A percentile compares a stretch with the other conserved stretches of the same genome.
These are phyloP conservation scores for Eupristina koningsbergeri DNA, from an alignment of 1,140 invertebrate genomes.

Conservation along the genomic window DNA sequence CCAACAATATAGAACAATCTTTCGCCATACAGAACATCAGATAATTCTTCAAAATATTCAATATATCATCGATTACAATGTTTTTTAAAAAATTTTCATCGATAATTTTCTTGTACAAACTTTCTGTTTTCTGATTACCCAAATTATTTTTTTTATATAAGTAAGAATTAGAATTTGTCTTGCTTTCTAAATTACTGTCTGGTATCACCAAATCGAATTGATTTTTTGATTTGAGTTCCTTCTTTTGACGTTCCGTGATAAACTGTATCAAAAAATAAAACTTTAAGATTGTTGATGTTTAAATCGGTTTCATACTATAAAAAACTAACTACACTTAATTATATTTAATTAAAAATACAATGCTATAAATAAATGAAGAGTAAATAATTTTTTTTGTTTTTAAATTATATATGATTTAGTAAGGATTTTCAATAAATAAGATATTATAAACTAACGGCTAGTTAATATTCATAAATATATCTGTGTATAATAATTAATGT, in stretches of 20 bases:
- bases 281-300: not conserved
- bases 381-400: too few species aligned
- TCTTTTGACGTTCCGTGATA: not conserved
- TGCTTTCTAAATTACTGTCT: not conserved
- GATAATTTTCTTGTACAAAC: not conserved
- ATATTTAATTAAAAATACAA: too few species aligned
- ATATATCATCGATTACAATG: conserved; percentile 15
- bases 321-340: too few species aligned
- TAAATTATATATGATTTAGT: too few species aligned
- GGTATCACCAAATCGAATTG: not conserved
- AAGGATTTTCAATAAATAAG: too few species aligned
- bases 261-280: not conserved
- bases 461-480: too few species aligned
- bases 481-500: not conserved
- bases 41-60: conserved; percentile 70
- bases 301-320: too few species aligned
- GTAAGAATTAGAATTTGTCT: not conserved
- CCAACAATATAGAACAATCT: conserved; percentile 76
- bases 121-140: not conserved
- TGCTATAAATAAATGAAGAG: too few species aligned
- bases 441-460: too few species aligned
- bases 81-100: conserved; percentile 52
- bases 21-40: conserved; percentile 73
- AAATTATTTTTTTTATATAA: not conserved
- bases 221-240: not conserved